A percentile compares a stretch with the other conserved stretches of the same genome.
Evolutionary conservation across 1,140 invertebrate genomes (phyloP).

Genomic region (Papilio xuthus): DNA sequence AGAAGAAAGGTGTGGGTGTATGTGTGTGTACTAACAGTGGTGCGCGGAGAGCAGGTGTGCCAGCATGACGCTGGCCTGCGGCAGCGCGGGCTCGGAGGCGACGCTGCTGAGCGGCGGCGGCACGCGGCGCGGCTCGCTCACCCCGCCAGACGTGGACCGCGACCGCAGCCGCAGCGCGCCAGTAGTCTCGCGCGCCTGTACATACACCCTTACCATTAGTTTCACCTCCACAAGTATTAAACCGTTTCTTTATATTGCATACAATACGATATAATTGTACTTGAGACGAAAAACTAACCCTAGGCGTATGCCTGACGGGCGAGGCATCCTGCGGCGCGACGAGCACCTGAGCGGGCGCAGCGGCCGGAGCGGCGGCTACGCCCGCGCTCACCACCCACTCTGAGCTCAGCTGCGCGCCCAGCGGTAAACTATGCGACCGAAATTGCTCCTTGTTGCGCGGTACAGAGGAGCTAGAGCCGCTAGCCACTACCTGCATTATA

Average conservation of each 20-base stretch:
- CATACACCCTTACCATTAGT: conserved; percentile 34
- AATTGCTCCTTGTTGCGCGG: conserved; percentile 77
- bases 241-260: too few species aligned
- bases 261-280: background rate
- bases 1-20: background rate
- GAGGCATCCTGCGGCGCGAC: conserved; percentile 39
- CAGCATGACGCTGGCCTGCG: conserved; percentile 76
- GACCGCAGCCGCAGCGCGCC: conserved; percentile 64
- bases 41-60: conserved; percentile 76
- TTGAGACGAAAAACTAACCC: conserved; percentile 48
- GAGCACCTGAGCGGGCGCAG: conserved; percentile 32
- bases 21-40: conserved; percentile 62
- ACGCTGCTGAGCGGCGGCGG: conserved; percentile 75
- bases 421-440: conserved; percentile 82
- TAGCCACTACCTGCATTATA: conserved; percentile 3
- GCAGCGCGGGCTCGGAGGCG: conserved; percentile 77
- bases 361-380: conserved; percentile 45
- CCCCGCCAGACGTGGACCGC: conserved; percentile 62
- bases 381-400: conserved; percentile 67
- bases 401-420: conserved; percentile 78
- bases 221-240: background rate
- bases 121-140: conserved; percentile 46
- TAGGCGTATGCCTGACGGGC: conserved; percentile 50
- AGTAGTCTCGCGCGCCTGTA: conserved; percentile 60
- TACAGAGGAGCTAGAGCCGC: conserved; percentile 6